Evolutionary conservation across 2,113 vertebrate species (phyloP).

Genomic region (Dicaeum eximium): DNA sequence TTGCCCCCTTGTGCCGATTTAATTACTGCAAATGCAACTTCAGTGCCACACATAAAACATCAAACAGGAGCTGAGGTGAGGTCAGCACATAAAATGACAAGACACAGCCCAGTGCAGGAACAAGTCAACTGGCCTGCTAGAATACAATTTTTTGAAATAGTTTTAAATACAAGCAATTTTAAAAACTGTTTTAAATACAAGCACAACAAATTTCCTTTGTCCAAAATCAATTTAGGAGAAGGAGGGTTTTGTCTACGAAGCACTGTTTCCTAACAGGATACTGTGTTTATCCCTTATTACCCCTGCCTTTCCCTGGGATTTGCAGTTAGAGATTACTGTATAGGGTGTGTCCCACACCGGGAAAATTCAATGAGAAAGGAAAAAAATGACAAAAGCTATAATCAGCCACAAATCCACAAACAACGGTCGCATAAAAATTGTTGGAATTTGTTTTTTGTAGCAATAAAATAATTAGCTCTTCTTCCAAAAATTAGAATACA

Average conservation of each 20-base stretch:
- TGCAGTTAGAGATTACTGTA: neutral
- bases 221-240: neutral
- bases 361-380: neutral
- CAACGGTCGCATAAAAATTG: no score
- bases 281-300: neutral
- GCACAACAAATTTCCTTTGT: neutral
- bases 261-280: neutral
- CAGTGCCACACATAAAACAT: fast-evolving
- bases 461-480: neutral
- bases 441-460: neutral
- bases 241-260: neutral
- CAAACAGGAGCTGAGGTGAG: fast-evolving
- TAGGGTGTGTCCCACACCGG: neutral
- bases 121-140: neutral
- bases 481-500: neutral
- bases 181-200: neutral
- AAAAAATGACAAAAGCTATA: neutral
- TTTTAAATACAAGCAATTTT: neutral
- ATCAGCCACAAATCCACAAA: neutral
- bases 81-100: neutral
- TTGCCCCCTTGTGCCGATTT: neutral
- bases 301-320: neutral
- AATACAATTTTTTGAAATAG: no score
- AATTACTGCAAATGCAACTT: fast-evolving
- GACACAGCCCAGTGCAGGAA: neutral